Evolutionary conservation across 92 coral and sea anemone species (phyloP).

Genomic region (Bergia puertoricense): DNA sequence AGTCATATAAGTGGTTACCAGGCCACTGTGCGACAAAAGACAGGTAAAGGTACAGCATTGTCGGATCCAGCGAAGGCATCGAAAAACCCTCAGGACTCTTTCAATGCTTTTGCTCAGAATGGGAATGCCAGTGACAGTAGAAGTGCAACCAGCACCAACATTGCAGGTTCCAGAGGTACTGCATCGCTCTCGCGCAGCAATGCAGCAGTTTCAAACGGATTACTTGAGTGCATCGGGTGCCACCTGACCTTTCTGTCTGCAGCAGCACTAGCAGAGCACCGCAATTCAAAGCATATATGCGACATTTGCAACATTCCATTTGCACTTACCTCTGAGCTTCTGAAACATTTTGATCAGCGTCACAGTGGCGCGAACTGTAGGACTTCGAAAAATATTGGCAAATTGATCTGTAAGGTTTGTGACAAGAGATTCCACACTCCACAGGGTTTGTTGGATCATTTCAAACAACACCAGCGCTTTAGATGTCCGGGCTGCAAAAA

Average conservation of each 20-base stretch:
- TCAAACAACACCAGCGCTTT: conserved; percentile 13
- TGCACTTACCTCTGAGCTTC: conserved; percentile 6
- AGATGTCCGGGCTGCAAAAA: not conserved
- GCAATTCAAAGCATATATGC: conserved; percentile 8
- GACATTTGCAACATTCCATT: not conserved
- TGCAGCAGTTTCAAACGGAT: not conserved
- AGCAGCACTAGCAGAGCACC: not conserved
- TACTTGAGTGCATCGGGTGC: conserved; percentile 20
- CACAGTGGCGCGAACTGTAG: conserved; percentile 10
- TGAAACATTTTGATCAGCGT: conserved; percentile 19
- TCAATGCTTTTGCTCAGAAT: not conserved
- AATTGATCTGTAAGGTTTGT: conserved; percentile 38
- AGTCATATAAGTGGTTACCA: conserved; percentile 24
- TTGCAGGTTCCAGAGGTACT: not conserved
- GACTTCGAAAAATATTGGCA: not conserved
- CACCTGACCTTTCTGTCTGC: conserved; percentile 1
- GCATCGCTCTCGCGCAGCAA: not conserved
- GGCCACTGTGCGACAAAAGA: not conserved
- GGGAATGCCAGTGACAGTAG: not conserved
- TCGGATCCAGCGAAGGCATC: not conserved
- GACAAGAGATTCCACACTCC: conserved; percentile 42
- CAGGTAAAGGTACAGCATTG: not conserved
- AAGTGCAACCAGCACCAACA: not conserved
- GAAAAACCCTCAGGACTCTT: not conserved
- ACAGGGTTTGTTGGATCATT: conserved; percentile 24